These are phyloP conservation scores for Alouatta palliata DNA, from an alignment of 2,113 vertebrate genomes.

Conservation along the genomic window DNA sequence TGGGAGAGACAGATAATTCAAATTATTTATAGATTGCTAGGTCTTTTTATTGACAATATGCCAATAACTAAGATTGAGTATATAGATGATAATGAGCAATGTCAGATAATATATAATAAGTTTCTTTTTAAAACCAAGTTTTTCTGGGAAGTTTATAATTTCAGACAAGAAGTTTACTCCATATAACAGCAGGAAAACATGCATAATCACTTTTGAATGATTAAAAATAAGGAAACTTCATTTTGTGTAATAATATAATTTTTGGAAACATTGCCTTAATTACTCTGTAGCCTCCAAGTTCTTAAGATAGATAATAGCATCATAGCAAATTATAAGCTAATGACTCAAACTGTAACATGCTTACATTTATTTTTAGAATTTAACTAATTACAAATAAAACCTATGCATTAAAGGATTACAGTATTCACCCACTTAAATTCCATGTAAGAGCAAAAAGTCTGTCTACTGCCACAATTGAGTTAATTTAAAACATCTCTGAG, in stretches of 20 bases:
- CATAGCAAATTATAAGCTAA: neutral
- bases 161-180: neutral
- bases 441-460: neutral
- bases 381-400: neutral
- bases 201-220: neutral
- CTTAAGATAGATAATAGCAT: neutral
- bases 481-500: neutral
- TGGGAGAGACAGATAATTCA: neutral
- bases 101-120: neutral
- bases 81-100: neutral
- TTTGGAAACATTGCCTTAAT: neutral
- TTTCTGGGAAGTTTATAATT: neutral
- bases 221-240: neutral
- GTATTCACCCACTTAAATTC: neutral
- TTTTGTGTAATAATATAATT: neutral
- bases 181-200: neutral
- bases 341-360: neutral
- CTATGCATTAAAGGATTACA: neutral
- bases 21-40: neutral
- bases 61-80: neutral
- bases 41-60: neutral
- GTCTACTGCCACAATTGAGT: neutral
- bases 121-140: neutral
- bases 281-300: neutral
- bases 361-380: slow-evolving; percentile 1